A percentile compares a stretch with the other conserved stretches of the same genome.
phyloP scores from a whole-genome alignment of 2,113 vertebrate genomes.

The Heloderma charlesbogerti region DNA sequence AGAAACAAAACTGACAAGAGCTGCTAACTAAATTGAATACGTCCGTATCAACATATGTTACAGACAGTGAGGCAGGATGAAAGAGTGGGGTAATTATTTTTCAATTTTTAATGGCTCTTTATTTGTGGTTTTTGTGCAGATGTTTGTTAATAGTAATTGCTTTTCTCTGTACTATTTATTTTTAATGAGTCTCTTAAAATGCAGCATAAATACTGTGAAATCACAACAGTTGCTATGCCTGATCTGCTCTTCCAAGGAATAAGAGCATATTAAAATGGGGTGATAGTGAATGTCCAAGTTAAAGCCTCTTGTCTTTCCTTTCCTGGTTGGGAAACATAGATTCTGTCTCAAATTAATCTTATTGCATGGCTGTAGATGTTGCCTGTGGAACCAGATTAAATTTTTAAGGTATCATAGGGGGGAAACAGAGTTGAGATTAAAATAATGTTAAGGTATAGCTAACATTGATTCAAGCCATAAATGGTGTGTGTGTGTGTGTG shows the following conservation, averaged over 20 bases:
- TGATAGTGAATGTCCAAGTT: slow-evolving; percentile 2
- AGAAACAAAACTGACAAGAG: background rate
- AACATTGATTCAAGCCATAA: background rate
- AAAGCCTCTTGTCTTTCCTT: slow-evolving; percentile 3
- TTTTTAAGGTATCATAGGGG: background rate
- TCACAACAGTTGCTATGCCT: slow-evolving; percentile 58
- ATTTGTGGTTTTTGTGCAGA: slow-evolving; percentile 56
- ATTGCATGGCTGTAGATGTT: background rate
- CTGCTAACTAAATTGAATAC: slow-evolving; percentile 37
- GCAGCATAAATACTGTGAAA: slow-evolving; percentile 55
- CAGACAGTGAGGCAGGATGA: slow-evolving; percentile 36
- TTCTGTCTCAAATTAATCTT: background rate
- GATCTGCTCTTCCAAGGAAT: slow-evolving; percentile 37
- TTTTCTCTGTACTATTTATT: slow-evolving; percentile 59
- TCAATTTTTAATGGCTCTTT: slow-evolving; percentile 54
- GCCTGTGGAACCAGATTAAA: background rate
- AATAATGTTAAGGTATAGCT: background rate
- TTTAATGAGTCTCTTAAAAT: slow-evolving; percentile 71
- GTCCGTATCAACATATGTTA: background rate
- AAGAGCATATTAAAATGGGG: slow-evolving; percentile 39
- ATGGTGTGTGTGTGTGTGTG: no score
- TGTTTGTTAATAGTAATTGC: slow-evolving; percentile 69
- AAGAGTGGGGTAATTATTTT: slow-evolving; percentile 48
- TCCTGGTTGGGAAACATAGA: background rate
- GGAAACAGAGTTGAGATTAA: background rate